Evolutionary conservation across 2,113 vertebrate genomes (phyloP).

Genomic region (Gopherus flavomarginatus): DNA sequence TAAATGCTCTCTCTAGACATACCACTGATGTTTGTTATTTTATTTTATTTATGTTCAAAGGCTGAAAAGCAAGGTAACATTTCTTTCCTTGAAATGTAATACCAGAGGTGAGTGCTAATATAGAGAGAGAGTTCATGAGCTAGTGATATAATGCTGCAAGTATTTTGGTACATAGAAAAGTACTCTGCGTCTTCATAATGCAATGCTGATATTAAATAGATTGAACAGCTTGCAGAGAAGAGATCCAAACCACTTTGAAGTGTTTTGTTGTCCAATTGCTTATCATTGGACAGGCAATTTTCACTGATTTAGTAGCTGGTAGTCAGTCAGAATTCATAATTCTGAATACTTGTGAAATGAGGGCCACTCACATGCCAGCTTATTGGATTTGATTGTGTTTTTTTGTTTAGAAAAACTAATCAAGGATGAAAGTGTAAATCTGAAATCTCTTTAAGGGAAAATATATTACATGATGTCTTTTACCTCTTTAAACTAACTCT

Average conservation of each 20-base stretch:
- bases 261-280: conserved; percentile 62
- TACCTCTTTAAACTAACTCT: conserved; percentile 11
- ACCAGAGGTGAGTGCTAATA: conserved; percentile 60
- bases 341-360: conserved; percentile 65
- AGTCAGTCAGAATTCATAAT: conserved; percentile 59
- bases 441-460: conserved; percentile 35
- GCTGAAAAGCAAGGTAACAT: conserved; percentile 27
- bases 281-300: conserved; percentile 64
- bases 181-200: conserved; percentile 48
- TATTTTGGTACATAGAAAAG: conserved; percentile 59
- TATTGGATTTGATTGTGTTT: conserved; percentile 53
- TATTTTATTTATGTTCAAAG: conserved; percentile 52
- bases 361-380: conserved; percentile 40
- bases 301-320: conserved; percentile 64
- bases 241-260: conserved; percentile 53
- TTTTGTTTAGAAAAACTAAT: conserved; percentile 13
- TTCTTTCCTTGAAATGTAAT: conserved; percentile 50
- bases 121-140: conserved; percentile 26
- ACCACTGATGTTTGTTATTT: conserved; percentile 40
- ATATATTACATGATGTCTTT: background rate
- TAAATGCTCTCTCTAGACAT: conserved; percentile 8
- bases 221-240: conserved; percentile 61
- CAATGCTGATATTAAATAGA: conserved; percentile 46
- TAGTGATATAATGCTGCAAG: conserved; percentile 39
- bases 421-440: conserved; percentile 27